phyloP scores from a whole-genome alignment of 2,888 invertebrate species.

The Pilophorus perplexus region DNA sequence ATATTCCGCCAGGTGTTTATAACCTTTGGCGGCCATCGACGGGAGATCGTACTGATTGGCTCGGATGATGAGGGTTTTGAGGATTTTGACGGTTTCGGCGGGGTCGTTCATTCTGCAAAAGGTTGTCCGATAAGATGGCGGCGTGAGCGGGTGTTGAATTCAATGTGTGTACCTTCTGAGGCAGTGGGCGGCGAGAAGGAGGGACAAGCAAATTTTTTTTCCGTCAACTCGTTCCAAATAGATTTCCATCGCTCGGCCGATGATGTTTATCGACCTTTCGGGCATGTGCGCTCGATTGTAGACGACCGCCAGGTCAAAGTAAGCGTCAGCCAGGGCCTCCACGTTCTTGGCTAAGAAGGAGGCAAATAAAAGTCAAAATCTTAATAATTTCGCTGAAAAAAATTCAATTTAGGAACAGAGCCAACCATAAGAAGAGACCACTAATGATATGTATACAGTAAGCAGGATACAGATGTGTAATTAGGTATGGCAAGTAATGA shows the following conservation, averaged over 20 bases:
- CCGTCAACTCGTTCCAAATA: not conserved
- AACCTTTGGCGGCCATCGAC: constrained; percentile 7
- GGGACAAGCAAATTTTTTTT: not conserved
- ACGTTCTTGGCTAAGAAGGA: constrained; percentile 16
- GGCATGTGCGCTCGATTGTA: constrained; percentile 31
- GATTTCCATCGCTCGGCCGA: not conserved
- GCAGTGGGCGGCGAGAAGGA: constrained; percentile 14
- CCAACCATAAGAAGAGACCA: too few relatives aligned
- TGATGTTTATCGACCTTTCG: not conserved
- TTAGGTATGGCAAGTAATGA: too few relatives aligned
- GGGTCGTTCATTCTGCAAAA: constrained; percentile 20
- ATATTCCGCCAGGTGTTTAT: constrained; percentile 30
- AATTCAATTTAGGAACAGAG: too few relatives aligned
- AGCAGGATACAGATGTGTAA: too few relatives aligned
- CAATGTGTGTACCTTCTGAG: constrained; percentile 24
- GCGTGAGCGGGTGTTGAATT: not conserved
- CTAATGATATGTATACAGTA: too few relatives aligned
- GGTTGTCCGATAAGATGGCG: not conserved
- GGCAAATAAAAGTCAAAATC: too few relatives aligned
- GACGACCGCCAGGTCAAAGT: constrained; percentile 22
- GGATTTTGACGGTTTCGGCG: not conserved
- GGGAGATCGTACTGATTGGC: not conserved
- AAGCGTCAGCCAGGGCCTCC: constrained; percentile 14
- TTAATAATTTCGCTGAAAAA: too few relatives aligned
- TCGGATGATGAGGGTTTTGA: not conserved